Conservation (phyloP, 30 jellyfish, hydroid and myxozoan species). For the Sanderia malayensis region DNA sequence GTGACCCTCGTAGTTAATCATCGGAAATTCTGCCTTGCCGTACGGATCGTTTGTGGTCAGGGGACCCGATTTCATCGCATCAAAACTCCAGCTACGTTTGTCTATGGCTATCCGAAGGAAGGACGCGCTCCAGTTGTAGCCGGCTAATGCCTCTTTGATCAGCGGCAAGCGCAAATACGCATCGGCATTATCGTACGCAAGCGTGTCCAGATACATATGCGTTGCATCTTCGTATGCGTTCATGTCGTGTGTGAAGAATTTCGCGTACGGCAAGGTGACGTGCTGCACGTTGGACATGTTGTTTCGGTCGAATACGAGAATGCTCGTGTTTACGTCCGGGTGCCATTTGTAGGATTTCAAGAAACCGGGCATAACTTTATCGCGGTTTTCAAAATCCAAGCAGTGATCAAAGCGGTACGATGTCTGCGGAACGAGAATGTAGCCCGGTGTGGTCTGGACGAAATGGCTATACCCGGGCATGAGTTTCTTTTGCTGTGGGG, state of each 20-base stretch:
- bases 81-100: conserved; percentile 43
- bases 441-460: conserved; percentile 33
- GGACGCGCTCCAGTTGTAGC: conserved; percentile 36
- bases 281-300: conserved; percentile 46
- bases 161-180: conserved; percentile 26
- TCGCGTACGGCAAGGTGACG: conserved; percentile 52
- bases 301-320: conserved; percentile 37
- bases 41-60: conserved; percentile 33
- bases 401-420: conserved; percentile 59
- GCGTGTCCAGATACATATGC: conserved; percentile 48
- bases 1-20: conserved; percentile 37
- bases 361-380: conserved; percentile 37
- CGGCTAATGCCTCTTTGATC: conserved; percentile 13
- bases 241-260: conserved; percentile 45
- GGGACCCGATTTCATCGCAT: conserved; percentile 31
- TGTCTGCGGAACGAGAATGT: conserved; percentile 56
- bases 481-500: conserved; percentile 27
- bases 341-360: conserved; percentile 39
- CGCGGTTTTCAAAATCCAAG: conserved; percentile 5
- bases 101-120: conserved; percentile 54
- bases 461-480: conserved; percentile 64
- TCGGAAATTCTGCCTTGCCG: conserved; percentile 51
- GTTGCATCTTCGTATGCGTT: conserved; percentile 51
- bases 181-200: conserved; percentile 49
- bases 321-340: conserved; percentile 56